Evolutionary conservation across 2,797 vertebrate species (phyloP).

Genomic region (Psittacula echo): DNA sequence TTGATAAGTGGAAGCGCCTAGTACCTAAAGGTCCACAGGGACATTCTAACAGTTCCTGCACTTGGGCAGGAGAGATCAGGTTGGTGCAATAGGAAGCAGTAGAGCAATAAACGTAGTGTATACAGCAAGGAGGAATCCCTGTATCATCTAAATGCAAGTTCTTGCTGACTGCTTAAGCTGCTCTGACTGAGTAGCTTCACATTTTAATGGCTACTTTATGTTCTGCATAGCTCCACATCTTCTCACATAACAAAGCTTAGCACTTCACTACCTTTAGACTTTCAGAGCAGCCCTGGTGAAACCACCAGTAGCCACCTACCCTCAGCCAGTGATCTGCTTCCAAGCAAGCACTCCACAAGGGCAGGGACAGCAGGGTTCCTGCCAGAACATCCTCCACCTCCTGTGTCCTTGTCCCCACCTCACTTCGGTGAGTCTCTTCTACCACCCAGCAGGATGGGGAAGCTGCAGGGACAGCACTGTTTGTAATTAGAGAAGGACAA

Average conservation of each 20-base stretch:
- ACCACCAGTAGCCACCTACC: not conserved
- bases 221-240: not conserved
- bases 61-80: not conserved
- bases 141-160: not conserved
- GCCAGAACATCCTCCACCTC: not conserved
- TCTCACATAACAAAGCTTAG: not conserved
- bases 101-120: accelerated
- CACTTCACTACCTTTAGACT: not conserved
- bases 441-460: not conserved
- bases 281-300: not conserved
- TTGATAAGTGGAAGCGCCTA: not conserved
- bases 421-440: not conserved
- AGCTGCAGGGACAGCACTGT: not conserved
- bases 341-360: not conserved
- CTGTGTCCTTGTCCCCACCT: not conserved
- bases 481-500: not conserved
- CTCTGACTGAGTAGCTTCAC: not conserved
- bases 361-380: not conserved
- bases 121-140: not conserved
- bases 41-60: not conserved
- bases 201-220: not conserved
- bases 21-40: not conserved
- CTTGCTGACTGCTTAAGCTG: not conserved
- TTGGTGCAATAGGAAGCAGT: not conserved
- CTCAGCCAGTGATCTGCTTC: not conserved